A percentile compares a stretch with the other conserved stretches of the same genome.
These are phyloP conservation scores for Selenia dentaria DNA, from an alignment of 2,888 invertebrate genomes.

Conservation along the genomic window DNA sequence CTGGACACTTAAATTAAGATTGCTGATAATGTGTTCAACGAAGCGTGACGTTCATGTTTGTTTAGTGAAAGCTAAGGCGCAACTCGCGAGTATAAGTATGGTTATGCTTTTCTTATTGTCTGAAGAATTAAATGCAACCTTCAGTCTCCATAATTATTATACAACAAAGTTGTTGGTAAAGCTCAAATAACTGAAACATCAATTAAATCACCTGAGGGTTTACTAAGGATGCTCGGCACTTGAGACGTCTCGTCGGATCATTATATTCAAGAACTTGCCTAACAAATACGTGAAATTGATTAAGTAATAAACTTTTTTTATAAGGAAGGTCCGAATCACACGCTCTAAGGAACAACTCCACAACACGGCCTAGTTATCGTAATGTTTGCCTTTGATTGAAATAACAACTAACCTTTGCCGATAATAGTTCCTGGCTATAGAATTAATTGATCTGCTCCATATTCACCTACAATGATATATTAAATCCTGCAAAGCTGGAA, in stretches of 20 bases:
- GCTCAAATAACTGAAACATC: conserved; percentile 37
- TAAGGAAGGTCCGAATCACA: too few relatives aligned
- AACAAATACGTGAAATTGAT: too few relatives aligned
- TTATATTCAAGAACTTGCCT: background rate
- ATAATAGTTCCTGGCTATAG: too few relatives aligned
- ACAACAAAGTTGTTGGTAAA: background rate
- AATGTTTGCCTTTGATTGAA: background rate
- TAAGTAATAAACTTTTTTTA: too few relatives aligned
- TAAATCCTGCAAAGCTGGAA: too few relatives aligned
- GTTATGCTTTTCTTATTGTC: background rate
- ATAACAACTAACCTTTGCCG: background rate
- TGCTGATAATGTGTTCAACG: conserved; percentile 28
- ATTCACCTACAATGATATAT: too few relatives aligned
- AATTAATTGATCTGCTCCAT: too few relatives aligned
- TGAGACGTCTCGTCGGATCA: background rate
- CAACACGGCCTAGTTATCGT: too few relatives aligned
- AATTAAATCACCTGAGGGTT: conserved; percentile 56
- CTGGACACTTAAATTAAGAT: conserved; percentile 44
- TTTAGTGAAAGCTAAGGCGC: conserved; percentile 44
- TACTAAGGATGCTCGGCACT: conserved; percentile 11
- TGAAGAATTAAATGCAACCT: background rate
- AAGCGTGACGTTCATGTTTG: conserved; percentile 47
- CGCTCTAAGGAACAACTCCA: too few relatives aligned
- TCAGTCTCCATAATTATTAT: background rate
- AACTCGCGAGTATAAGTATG: too few relatives aligned